Evolutionary conservation across 23 tunicate species (phyloP), one percentile per base, ranked within the genome.

Genomic region (Ciona savignyi): DNA sequence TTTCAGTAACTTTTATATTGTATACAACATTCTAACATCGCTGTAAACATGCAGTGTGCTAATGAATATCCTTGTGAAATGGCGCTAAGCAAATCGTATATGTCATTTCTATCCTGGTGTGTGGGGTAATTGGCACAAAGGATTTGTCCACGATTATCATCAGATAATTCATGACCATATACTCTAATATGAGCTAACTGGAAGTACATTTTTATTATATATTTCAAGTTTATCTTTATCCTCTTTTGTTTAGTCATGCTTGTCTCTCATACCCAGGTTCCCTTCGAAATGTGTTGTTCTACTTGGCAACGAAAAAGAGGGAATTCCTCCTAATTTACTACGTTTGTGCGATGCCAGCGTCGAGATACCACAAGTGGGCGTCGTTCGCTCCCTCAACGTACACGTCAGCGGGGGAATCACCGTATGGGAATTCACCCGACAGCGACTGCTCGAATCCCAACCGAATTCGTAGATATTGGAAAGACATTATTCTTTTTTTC

Each of bases 341-440:
- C 35, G 72, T 4, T 20, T 70, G 3, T 34, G 82, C 0, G 99
- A 94, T 31, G 90, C 70, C 15, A 82, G 93, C 35, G 60, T 94
- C 23, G 97, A 94, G 70, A 94, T 94, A 29, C 99, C 99, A 25
- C 99, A 94, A 65, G 60, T 81, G 74, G 99, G 99, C 68, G 73
- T 94, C n/a, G 67, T 94, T 3, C 78, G 99, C 23, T 82, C 89
- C 1, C 66, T 94, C 24, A 94, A 94, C 56, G 99, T 94, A 27
- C 99, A 94, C 67, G 99, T 94, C 30, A 81, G 89, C 72, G 99
- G 86, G 1, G 99, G 95, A 24, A 74, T 94, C 30, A 63, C 80
- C 1, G 71, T 94, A 9, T 94, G 99, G 99, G 95, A 94, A 42
- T 94, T 76, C 66, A 25, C 84, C 29, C 77, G 72, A 62, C 90